Percentiles rank a stretch among this genome's conserved stretches.
Conservation (phyloP, 2,113 vertebrate genomes). For the Cacatua alba region DNA sequence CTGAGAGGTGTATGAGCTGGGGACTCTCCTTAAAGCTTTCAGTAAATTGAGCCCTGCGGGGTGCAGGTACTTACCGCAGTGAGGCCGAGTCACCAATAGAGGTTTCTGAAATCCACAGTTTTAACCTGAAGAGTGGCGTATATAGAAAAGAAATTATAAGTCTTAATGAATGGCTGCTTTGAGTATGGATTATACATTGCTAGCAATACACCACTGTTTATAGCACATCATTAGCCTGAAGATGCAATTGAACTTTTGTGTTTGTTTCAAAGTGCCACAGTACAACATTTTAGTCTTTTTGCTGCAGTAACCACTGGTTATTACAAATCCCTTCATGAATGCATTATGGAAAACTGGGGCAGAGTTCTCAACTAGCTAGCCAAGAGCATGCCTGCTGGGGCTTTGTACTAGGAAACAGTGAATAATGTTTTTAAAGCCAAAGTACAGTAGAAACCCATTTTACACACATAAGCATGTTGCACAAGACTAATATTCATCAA, state of each 20-base stretch:
- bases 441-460: conserved; percentile 59
- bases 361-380: conserved; percentile 71
- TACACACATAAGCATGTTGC: conserved; percentile 34
- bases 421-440: conserved; percentile 60
- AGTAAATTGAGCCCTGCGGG: not conserved
- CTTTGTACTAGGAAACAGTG: conserved; percentile 68
- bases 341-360: conserved; percentile 76
- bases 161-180: conserved; percentile 36
- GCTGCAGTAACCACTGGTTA: conserved; percentile 65
- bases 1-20: not conserved
- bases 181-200: conserved; percentile 50
- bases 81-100: not conserved
- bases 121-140: not conserved
- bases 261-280: conserved; percentile 64
- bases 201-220: conserved; percentile 65
- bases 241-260: conserved; percentile 67
- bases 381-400: conserved; percentile 73
- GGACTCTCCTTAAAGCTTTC: not conserved
- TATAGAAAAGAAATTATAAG: not conserved
- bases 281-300: conserved; percentile 60
- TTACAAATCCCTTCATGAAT: conserved; percentile 77
- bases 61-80: not conserved
- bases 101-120: conserved; percentile 3
- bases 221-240: conserved; percentile 58
- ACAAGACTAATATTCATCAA: conserved; percentile 11